Percentiles rank a stretch among this genome's conserved stretches.
Evolutionary conservation across 2,888 invertebrate genomes (phyloP).

Genomic region (Steinernema hermaphroditum): DNA sequence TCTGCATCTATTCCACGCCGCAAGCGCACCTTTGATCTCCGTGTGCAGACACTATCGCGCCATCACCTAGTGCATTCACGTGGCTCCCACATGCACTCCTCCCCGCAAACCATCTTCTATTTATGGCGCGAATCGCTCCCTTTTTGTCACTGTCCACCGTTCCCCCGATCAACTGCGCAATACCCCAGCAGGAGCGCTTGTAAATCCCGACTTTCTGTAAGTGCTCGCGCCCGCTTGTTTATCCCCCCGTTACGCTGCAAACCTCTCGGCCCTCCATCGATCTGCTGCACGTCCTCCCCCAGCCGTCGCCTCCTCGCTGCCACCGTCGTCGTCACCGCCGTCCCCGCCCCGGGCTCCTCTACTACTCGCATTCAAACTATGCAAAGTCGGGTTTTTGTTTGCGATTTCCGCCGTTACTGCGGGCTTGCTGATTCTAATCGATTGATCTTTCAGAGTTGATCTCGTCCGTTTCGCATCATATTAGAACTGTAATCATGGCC

Average conservation of each 20-base stretch:
- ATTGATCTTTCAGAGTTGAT: constrained; percentile 16
- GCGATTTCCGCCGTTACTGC: not conserved
- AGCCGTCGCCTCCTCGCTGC: not conserved
- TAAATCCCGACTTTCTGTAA: too few species aligned
- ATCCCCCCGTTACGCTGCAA: not conserved
- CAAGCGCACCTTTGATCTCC: too few species aligned
- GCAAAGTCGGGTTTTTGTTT: constrained; percentile 30
- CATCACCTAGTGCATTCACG: too few species aligned
- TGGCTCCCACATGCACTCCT: too few species aligned
- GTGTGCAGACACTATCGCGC: too few species aligned
- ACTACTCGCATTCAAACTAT: not conserved
- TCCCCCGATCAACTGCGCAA: too few species aligned
- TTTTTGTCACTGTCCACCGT: too few species aligned
- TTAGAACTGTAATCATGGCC: constrained; percentile 25
- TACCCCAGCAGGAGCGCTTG: too few species aligned
- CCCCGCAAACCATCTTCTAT: too few species aligned
- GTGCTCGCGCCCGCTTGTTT: too few species aligned
- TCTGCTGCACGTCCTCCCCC: not conserved
- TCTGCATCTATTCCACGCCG: too few species aligned
- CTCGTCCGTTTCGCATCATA: not conserved
- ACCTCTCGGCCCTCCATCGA: not conserved
- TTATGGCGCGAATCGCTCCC: too few species aligned
- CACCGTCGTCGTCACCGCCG: not conserved
- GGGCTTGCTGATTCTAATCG: not conserved
- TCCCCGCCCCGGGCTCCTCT: not conserved